Evolutionary conservation across 2,113 vertebrate species (phyloP), one percentile per base, ranked within the genome.

Genomic region (Chrysochloris asiatica): DNA sequence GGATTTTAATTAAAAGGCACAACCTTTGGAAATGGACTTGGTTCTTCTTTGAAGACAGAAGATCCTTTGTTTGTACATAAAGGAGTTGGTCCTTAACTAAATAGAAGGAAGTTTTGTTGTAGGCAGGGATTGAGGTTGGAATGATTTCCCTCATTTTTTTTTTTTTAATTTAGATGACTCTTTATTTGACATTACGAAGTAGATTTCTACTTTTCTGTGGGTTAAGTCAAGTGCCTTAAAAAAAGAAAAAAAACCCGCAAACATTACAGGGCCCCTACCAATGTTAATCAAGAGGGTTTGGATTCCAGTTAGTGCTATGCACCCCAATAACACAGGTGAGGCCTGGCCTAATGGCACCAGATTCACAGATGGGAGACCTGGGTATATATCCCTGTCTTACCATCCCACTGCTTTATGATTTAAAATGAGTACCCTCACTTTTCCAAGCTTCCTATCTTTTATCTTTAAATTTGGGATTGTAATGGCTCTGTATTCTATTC

Each of bases 11-110:
- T 79, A 93, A 69, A 91, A 45, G 38, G 41, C 8, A 69, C 9
- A 86, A 83, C 52, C 82, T 90, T 90, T 93, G 79, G 21, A 94
- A 90, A 85, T 79, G 19, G 14, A 79, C 69, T 90, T 90, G 9
- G 22, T 78, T 76, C 61, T 72, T 83, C 80, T 83, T 71, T 45
- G 45, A 89, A 95, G 45, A 84, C 24, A 88, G 87, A 82, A 3
- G 59, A 14, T 54, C 33, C 22, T 54, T 33, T 82, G 22, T 22
- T 22, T 22, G 22, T 4, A 26, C 7, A 59, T 3, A 24, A 87
- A 76, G 43, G 30, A 22, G 65, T 33, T n/a, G 24, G 24, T n/a
- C 50, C n/a, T 69, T 92, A 81, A 93, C 48, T 47, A 82, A 90
- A 75, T 21, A 86, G 45, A 84, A 90, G 22, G n/a, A 65, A 3